Percentiles rank a stretch among this genome's conserved stretches.
Evolutionary conservation across 1,140 invertebrate species (phyloP).

Genomic region (Caenorhabditis latens): DNA sequence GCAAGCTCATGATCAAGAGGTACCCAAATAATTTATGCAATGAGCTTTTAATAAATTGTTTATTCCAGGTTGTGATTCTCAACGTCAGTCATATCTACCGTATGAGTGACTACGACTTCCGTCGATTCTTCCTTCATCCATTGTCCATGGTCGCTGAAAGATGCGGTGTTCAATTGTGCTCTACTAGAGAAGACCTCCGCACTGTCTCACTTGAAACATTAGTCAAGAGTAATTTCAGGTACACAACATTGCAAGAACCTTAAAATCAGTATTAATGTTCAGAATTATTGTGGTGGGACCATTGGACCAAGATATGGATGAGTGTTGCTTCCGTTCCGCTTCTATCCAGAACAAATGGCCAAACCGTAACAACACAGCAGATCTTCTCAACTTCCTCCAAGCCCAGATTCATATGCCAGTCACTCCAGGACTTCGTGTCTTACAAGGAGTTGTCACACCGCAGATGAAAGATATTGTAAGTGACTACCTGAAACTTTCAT

Average conservation of each 20-base stretch:
- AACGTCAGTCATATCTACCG: constrained; percentile 28
- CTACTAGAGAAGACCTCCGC: background rate
- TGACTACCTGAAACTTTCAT: background rate
- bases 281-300: constrained; percentile 30
- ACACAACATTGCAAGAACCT: background rate
- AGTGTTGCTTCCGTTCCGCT: background rate
- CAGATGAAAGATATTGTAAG: constrained; percentile 14
- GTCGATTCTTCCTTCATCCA: constrained; percentile 4
- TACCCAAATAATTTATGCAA: background rate
- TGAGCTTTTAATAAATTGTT: background rate
- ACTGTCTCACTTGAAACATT: background rate
- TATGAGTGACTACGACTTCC: background rate
- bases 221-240: background rate
- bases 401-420: constrained; percentile 3
- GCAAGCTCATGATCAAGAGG: background rate
- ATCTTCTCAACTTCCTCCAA: background rate
- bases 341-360: constrained; percentile 11
- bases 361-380: background rate
- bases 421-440: constrained; percentile 1
- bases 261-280: background rate
- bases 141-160: background rate
- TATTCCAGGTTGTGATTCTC: constrained; percentile 16
- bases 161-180: background rate
- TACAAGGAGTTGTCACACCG: constrained; percentile 33
- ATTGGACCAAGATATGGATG: background rate